Evolutionary conservation across 1,140 invertebrate species (phyloP).

Genomic region (Drosophila grimshawi): DNA sequence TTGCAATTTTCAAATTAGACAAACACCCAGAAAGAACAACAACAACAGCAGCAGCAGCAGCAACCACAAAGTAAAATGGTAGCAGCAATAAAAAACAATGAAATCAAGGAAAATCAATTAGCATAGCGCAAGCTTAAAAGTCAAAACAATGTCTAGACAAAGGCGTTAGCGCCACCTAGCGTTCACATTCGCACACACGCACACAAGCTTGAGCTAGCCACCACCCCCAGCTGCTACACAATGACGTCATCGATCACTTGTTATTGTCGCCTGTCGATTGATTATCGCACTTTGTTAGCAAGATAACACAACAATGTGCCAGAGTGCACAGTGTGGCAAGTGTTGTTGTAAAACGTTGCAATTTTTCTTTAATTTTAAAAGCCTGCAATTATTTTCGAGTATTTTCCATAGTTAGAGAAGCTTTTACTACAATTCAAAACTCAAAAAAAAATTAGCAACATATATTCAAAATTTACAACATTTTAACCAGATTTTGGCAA

Average conservation of each 20-base stretch:
- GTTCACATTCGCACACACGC: slow-evolving; percentile 15
- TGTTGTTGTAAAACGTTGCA: background rate
- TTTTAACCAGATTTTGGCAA: no score
- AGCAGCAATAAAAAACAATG: slow-evolving; percentile 41
- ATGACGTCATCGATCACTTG: slow-evolving; percentile 33
- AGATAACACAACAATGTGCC: slow-evolving; percentile 22
- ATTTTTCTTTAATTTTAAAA: no score
- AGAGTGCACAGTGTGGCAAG: slow-evolving; percentile 30
- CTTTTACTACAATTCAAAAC: no score
- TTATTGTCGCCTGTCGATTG: slow-evolving; percentile 55
- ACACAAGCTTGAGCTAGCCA: slow-evolving; percentile 53
- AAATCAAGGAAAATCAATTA: slow-evolving; percentile 69
- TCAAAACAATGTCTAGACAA: slow-evolving; percentile 72
- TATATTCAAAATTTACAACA: no score
- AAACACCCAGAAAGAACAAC: slow-evolving; percentile 40
- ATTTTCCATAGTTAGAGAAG: no score
- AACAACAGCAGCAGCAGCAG: slow-evolving; percentile 19
- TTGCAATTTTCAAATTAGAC: slow-evolving; percentile 79
- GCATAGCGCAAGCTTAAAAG: slow-evolving; percentile 60
- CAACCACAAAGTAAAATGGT: no score
- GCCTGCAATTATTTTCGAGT: no score
- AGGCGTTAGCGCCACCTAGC: slow-evolving; percentile 43
- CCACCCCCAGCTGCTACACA: slow-evolving; percentile 11
- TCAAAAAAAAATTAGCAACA: no score
- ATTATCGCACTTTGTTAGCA: slow-evolving; percentile 60